These are phyloP conservation scores for Gambusia affinis DNA, from an alignment of 2,113 vertebrate genomes.

Conservation along the genomic window DNA sequence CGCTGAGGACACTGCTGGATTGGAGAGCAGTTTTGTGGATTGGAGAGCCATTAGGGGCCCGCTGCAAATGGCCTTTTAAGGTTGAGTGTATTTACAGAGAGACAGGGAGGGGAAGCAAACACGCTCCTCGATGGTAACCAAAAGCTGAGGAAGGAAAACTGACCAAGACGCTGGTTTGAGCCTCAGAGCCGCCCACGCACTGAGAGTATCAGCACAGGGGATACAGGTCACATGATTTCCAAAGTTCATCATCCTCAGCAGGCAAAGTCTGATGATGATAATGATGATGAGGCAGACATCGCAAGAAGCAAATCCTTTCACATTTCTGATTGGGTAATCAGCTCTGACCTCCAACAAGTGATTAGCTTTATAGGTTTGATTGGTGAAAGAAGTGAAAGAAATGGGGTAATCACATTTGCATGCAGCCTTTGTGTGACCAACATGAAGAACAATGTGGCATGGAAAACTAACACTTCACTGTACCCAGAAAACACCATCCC, in stretches of 20 bases:
- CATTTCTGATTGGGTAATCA: not conserved
- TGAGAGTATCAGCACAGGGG: slow-evolving; percentile 41
- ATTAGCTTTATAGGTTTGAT: not conserved
- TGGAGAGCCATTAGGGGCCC: slow-evolving; percentile 69
- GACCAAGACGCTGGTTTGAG: slow-evolving; percentile 16
- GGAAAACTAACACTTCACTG: not conserved
- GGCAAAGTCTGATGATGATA: slow-evolving; percentile 14
- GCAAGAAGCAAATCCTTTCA: slow-evolving; percentile 1
- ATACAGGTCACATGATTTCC: slow-evolving; percentile 67
- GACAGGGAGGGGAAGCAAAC: slow-evolving; percentile 59
- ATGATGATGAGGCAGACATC: slow-evolving; percentile 21
- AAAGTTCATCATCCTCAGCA: slow-evolving; percentile 64
- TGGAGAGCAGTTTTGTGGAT: slow-evolving; percentile 47
- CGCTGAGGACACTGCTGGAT: slow-evolving; percentile 28
- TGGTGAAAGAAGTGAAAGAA: not conserved
- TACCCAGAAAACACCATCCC: not conserved
- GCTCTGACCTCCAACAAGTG: not conserved
- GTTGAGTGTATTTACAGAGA: slow-evolving; percentile 77
- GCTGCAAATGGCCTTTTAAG: slow-evolving; percentile 74
- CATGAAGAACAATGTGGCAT: not conserved
- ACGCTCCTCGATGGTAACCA: slow-evolving; percentile 55
- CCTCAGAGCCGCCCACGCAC: slow-evolving; percentile 4
- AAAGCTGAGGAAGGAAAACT: slow-evolving; percentile 32
- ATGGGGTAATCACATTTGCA: not conserved
- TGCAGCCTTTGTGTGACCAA: too few relatives aligned